Evolutionary conservation across 2,113 vertebrate species (phyloP), one percentile per base, ranked within the genome.

Genomic region (Pseudopipra pipra): DNA sequence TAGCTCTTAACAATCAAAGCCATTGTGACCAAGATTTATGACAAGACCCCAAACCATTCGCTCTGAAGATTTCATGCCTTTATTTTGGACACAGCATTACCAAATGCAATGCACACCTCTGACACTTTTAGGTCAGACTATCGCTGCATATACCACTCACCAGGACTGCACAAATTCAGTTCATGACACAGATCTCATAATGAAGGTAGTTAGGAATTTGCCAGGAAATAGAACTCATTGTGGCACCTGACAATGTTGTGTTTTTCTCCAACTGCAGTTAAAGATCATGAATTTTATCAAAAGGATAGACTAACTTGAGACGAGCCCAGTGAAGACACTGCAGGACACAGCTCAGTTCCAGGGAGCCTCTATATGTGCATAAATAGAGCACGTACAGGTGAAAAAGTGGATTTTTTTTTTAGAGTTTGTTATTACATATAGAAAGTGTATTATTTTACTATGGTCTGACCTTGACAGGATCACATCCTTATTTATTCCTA

Each of bases 61-160:
- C 70, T 87, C 46, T 63, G 51, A 61, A 83, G 44, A 84, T 22
- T 89, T 31, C 5, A 12, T 23, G 52, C 11, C 51, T 85, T 83
- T 79, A 63, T 62, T 78, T 78, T 85, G 62, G 41, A 77, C 37
- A 39, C 20, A 55, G 24, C n/a, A 78, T 56, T 77, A 66, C 67
- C 73, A 52, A 22, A 89, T 41, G 46, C 5, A 10, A 74, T 30
- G 23, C 61, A 55, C 7, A 18, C 11, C 5, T 4, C 41, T 63
- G 62, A 31, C 31, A 58, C 59, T 83, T 93, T n/a, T 37, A 91
- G 81, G 86, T 89, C 63, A 87, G 78, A n/a, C 11, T 46, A 5
- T 24, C 0, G 0, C n/a, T 61, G 49, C 39, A 75, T 28, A 14
- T 11, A 12, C 16, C 31, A 47, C 49, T 75, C 58, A 71, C 13